Conservation (phyloP, 2,797 vertebrate species). For the Clamator glandarius region DNA sequence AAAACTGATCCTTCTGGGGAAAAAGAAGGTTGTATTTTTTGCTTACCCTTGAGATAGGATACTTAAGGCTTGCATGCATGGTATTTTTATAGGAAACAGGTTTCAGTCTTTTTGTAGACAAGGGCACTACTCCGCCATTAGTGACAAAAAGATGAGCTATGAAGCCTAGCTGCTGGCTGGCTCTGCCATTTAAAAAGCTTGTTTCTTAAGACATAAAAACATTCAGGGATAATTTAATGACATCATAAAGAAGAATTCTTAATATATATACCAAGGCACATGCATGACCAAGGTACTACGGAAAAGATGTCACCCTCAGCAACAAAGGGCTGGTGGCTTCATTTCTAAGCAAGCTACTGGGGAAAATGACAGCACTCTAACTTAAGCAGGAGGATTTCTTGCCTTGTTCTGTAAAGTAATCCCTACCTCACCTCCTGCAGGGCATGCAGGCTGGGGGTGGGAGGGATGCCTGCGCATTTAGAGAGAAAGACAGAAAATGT, state of each 20-base stretch:
- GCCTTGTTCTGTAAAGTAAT: not conserved
- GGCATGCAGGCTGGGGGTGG: not conserved
- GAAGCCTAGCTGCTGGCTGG: not conserved
- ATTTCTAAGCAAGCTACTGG: not conserved
- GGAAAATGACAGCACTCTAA: not conserved
- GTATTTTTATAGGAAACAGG: slow-evolving; percentile 32
- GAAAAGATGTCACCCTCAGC: not conserved
- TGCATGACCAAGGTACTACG: not conserved
- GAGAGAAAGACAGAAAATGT: not conserved
- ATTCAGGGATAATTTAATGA: not conserved
- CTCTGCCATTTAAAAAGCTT: not conserved
- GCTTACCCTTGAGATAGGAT: not conserved
- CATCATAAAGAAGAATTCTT: not conserved
- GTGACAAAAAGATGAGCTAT: not conserved
- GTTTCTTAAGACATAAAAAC: not conserved
- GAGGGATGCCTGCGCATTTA: not conserved
- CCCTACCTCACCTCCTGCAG: not conserved
- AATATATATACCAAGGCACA: not conserved
- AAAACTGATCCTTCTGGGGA: not conserved
- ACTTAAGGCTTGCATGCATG: not conserved
- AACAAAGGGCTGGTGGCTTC: not conserved
- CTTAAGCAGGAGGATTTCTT: not conserved
- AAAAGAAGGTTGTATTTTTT: not conserved
- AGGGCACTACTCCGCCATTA: not conserved
- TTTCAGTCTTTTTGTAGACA: not conserved